Base-by-base conservation (phyloP, 2,797 vertebrate species). In the Rousettus madagascariensis region DNA sequence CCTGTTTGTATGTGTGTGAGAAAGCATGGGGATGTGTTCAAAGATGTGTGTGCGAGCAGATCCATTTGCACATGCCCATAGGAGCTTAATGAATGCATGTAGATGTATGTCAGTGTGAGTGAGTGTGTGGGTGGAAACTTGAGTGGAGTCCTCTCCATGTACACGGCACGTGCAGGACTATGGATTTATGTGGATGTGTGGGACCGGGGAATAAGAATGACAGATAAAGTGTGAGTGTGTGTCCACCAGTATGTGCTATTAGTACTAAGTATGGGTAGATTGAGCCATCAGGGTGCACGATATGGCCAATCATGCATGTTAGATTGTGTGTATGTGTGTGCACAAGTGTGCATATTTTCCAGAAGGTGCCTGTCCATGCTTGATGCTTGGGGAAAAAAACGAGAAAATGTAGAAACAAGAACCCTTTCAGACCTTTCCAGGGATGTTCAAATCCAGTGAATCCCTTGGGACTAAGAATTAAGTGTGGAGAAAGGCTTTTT, bases 401-500 rank as follows among this genome's bases (percentile, higher is more conserved):
- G 55, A 94, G 83, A 88, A 72, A 84, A 75, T 57, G 43, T 85
- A 55, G 24, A 72, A 94, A 79, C 84, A 89, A 84, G 72, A 85
- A 85, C 6, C 13, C 53, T 89, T 94, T 95, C 53, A 92, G 61
- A 65, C 38, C 72, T 80, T 95, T 59, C 36, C 74, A 77, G 53
- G 46, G 43, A 91, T 85, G 51, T 61, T 88, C 1, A 0, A 85
- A 89, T 91, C 53, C 75, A 90, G 71, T 77, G 65, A 89, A 79
- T 30, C 72, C 66, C 24, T 89, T 36, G 88, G n/a, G 24, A 80
- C 66, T 33, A 8, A 71, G 89, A 61, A 66, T 46, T 20, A 94
- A 19, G 69, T 2, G 0, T 86, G 53, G 43, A 63, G 74, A 92
- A 87, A 86, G 61, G 68, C 68, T 82, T 59, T 82, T 75, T 63